A percentile compares a stretch with the other conserved stretches of the same genome.
Evolutionary conservation across 2,888 invertebrate genomes (phyloP).

Genomic region (Punctoribates punctum): DNA sequence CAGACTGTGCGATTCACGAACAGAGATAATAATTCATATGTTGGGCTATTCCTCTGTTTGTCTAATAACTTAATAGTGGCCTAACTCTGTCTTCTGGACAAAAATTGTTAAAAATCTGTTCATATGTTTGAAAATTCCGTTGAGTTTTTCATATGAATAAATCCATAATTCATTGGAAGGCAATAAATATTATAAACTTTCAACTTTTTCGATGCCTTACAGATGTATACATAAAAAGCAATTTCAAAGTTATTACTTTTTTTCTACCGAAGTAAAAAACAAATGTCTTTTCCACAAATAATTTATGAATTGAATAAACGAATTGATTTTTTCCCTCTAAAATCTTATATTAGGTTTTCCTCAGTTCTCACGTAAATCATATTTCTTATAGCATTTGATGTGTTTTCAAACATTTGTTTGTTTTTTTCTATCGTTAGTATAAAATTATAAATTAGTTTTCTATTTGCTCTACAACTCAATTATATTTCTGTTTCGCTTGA

Average conservation of each 20-base stretch:
- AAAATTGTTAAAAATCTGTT: not conserved
- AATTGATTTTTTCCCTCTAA: too few relatives aligned
- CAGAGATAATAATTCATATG: too few relatives aligned
- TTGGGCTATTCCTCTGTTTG: not conserved
- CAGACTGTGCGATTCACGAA: not conserved
- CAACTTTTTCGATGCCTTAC: not conserved
- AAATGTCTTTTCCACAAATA: not conserved
- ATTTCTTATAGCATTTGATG: not conserved
- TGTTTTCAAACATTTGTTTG: not conserved
- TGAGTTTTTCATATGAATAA: constrained; percentile 1
- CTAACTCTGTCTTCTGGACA: not conserved
- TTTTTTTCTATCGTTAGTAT: not conserved
- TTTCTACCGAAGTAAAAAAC: not conserved
- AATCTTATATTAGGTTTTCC: not conserved
- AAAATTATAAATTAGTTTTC: constrained; percentile 31
- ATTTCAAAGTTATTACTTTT: not conserved
- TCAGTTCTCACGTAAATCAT: constrained; percentile 33
- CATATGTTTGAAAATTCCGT: not conserved
- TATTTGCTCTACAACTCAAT: constrained; percentile 33
- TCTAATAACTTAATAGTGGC: not conserved
- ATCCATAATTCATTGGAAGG: not conserved
- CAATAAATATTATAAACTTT: constrained; percentile 3
- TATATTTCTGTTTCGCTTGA: constrained; percentile 1
- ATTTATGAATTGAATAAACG: not conserved
- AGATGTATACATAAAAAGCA: not conserved